Percentiles rank a stretch among this genome's conserved stretches.
Conservation (phyloP, 2,888 invertebrate species). For the Hemaris fuciformis region DNA sequence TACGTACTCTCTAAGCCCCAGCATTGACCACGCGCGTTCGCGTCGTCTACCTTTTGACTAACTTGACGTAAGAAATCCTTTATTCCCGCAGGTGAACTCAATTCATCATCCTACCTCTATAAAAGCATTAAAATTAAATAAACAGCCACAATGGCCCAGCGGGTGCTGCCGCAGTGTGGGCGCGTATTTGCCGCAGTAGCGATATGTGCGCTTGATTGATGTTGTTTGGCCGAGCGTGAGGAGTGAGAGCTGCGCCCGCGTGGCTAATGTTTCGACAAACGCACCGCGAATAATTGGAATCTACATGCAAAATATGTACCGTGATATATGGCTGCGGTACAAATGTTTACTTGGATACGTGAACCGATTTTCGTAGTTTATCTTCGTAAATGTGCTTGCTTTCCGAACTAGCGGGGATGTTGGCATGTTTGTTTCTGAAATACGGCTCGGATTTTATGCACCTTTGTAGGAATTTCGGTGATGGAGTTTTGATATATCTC, state of each 20-base stretch:
- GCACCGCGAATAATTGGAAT: slow-evolving; percentile 29
- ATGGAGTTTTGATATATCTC: no score
- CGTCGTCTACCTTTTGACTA: no score
- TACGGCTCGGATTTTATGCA: no score
- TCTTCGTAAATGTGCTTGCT: neutral
- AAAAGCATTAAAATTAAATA: neutral
- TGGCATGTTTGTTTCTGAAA: neutral
- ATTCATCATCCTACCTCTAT: neutral
- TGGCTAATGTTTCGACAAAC: slow-evolving; percentile 43
- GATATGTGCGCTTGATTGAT: slow-evolving; percentile 45
- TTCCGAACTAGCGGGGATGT: neutral
- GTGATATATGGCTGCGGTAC: neutral
- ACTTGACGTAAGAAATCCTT: no score
- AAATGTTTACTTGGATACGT: neutral
- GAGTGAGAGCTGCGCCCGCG: no score
- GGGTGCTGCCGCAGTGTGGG: slow-evolving; percentile 8
- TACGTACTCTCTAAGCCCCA: no score
- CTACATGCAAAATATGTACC: slow-evolving; percentile 12
- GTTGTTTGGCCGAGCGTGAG: slow-evolving; percentile 34
- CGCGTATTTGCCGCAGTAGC: slow-evolving; percentile 24
- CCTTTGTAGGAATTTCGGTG: no score
- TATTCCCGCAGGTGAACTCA: neutral
- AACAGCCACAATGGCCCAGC: neutral
- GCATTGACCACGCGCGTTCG: no score
- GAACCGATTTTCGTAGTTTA: neutral